Percentiles rank a stretch among this genome's conserved stretches.
phyloP scores from a whole-genome alignment of 2,113 vertebrate genomes.

The Corythornis vintsioides region DNA sequence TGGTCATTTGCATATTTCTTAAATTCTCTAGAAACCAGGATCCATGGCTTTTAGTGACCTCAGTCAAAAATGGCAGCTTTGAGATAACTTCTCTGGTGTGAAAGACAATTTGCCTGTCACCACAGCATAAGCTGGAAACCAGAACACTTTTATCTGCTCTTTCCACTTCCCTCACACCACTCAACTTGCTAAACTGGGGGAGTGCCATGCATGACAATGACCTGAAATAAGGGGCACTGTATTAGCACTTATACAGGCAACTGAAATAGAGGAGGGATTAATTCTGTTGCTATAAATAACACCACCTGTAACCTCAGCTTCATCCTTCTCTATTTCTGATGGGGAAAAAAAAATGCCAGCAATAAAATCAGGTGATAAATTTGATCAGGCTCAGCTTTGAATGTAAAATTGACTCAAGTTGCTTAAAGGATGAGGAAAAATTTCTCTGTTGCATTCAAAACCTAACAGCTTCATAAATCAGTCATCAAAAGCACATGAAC shows the following conservation, averaged over 20 bases:
- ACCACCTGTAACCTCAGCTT: slow-evolving; percentile 33
- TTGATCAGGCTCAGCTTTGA: not conserved
- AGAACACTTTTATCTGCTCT: not conserved
- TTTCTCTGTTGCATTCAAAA: not conserved
- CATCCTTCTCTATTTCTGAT: slow-evolving; percentile 40
- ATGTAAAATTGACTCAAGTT: not conserved
- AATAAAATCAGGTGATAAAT: not conserved
- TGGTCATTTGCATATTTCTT: not conserved
- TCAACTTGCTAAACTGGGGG: not conserved
- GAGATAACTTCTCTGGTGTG: not conserved
- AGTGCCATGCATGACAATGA: slow-evolving; percentile 4
- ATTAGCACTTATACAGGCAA: slow-evolving; percentile 3
- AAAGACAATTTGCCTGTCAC: not conserved
- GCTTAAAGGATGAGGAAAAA: not conserved
- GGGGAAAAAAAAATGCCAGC: slow-evolving; percentile 34
- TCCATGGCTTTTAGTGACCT: not conserved
- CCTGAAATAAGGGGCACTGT: slow-evolving; percentile 33
- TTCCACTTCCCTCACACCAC: not conserved
- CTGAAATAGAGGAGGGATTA: slow-evolving; percentile 21
- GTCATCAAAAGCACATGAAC: not conserved
- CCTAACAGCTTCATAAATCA: not conserved
- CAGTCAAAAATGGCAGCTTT: not conserved
- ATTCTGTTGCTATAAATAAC: slow-evolving; percentile 51
- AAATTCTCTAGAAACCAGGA: not conserved
- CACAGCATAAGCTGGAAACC: not conserved